phyloP scores from a whole-genome alignment of 2,113 vertebrate species.

The Lycocorax pyrrhopterus region DNA sequence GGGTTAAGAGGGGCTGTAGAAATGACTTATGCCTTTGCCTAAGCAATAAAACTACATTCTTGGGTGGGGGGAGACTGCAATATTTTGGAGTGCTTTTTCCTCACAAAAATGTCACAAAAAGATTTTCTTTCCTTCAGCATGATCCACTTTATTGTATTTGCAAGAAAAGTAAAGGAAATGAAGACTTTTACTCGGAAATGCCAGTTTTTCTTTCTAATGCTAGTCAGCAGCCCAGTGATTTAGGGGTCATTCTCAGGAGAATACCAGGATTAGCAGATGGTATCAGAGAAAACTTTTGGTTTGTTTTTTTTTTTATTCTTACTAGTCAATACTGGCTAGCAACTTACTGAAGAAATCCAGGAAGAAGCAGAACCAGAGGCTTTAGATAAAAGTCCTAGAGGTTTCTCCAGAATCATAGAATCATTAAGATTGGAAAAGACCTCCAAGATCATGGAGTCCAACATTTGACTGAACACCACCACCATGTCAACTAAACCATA shows the following conservation, averaged over 20 bases:
- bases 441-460: background rate
- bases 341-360: background rate
- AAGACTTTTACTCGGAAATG: constrained; percentile 7
- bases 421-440: background rate
- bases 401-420: background rate
- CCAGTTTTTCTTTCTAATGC: background rate
- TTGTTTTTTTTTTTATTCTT: background rate
- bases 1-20: constrained; percentile 20
- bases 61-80: background rate
- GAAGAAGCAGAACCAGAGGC: background rate
- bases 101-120: constrained; percentile 37
- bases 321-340: background rate
- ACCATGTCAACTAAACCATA: background rate
- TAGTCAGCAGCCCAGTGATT: constrained; percentile 8
- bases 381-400: background rate
- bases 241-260: background rate
- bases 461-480: background rate
- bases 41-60: constrained; percentile 25
- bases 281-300: background rate
- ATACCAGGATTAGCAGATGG: background rate
- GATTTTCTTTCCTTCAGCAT: constrained; percentile 3
- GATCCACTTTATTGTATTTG: background rate
- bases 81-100: constrained; percentile 33
- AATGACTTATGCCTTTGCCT: constrained; percentile 31
- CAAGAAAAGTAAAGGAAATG: constrained; percentile 41